phyloP scores from a whole-genome alignment of 2,888 invertebrate species.

The Brachynemurus nebulosus region DNA sequence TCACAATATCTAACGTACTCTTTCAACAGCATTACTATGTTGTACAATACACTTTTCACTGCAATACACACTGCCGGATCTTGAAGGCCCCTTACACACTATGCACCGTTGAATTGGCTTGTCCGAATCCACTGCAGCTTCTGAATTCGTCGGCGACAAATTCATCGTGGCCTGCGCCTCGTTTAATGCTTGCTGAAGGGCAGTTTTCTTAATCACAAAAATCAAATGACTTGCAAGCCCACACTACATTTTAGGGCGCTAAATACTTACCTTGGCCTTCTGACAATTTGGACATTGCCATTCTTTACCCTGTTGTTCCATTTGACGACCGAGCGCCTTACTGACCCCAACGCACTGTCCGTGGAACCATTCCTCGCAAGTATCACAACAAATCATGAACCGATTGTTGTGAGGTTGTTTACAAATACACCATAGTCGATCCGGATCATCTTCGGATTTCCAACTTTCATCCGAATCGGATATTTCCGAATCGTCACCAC shows the following conservation, averaged over 20 bases:
- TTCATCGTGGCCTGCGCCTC: constrained; percentile 4
- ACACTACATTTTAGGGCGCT: no score
- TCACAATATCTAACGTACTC: constrained; percentile 21
- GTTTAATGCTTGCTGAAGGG: constrained; percentile 4
- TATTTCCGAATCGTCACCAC: constrained; percentile 34
- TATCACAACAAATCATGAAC: constrained; percentile 96
- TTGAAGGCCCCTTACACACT: constrained; percentile 59
- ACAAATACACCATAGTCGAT: constrained; percentile 90
- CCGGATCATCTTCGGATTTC: constrained; percentile 86
- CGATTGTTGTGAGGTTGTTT: constrained; percentile 87
- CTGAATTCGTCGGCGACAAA: not conserved
- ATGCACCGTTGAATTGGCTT: constrained; percentile 40
- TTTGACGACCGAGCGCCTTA: constrained; percentile 78
- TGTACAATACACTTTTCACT: constrained; percentile 75
- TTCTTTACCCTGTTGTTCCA: constrained; percentile 77
- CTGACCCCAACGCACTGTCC: constrained; percentile 94
- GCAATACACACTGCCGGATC: constrained; percentile 79
- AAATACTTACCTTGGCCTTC: constrained; percentile 33
- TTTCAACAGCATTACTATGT: constrained; percentile 60
- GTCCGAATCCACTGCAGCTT: not conserved
- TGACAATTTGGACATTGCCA: constrained; percentile 82
- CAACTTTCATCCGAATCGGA: constrained; percentile 48
- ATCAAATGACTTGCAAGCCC: not conserved
- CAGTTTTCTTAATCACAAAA: constrained; percentile 1
- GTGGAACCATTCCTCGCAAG: constrained; percentile 95